phyloP scores from a whole-genome alignment of 2,888 invertebrate genomes.

The Altica lythri region DNA sequence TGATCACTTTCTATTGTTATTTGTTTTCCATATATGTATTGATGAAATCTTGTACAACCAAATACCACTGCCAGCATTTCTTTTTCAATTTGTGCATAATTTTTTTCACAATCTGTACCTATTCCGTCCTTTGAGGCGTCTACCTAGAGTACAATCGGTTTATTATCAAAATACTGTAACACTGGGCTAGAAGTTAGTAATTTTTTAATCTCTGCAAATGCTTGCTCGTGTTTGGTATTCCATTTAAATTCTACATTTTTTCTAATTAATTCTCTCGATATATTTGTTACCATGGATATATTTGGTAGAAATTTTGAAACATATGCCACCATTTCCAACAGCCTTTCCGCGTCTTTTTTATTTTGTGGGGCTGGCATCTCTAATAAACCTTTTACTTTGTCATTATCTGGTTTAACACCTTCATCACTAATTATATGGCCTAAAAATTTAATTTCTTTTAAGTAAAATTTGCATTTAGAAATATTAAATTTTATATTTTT shows the following conservation, averaged over 20 bases:
- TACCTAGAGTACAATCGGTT: constrained; percentile 58
- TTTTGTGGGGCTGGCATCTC: neutral
- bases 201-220: constrained; percentile 7
- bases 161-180: constrained; percentile 8
- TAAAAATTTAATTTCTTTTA: neutral
- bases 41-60: too few relatives aligned
- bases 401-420: neutral
- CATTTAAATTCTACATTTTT: neutral
- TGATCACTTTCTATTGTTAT: too few relatives aligned
- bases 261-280: neutral
- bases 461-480: neutral
- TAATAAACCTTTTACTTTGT: neutral
- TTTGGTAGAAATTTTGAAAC: neutral
- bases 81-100: too few relatives aligned
- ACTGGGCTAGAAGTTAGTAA: neutral
- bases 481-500: neutral
- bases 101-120: too few relatives aligned
- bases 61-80: too few relatives aligned
- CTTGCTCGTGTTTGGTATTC: neutral
- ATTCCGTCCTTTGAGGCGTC: constrained; percentile 14
- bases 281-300: neutral
- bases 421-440: neutral
- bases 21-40: too few relatives aligned
- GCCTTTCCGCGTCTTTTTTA: neutral
- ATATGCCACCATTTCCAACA: neutral